phyloP scores from a whole-genome alignment of 2,797 vertebrate species.

The Mormyrus hasselquistii region DNA sequence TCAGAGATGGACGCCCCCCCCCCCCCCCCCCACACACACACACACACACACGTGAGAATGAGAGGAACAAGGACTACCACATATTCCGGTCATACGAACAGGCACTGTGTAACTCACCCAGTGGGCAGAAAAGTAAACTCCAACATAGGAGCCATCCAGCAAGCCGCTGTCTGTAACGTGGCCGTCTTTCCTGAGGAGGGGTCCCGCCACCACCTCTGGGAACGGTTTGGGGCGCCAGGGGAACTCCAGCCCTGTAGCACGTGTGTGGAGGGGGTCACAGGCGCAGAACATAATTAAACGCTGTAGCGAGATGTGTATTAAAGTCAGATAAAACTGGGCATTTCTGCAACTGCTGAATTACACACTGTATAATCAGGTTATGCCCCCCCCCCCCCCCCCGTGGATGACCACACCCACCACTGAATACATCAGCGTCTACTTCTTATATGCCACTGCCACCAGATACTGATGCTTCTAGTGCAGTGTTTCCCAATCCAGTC shows the following conservation, averaged over 20 bases:
- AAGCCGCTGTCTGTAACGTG: constrained; percentile 81
- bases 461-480: not conserved
- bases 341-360: not conserved
- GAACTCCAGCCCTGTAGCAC: constrained; percentile 83
- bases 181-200: constrained; percentile 82
- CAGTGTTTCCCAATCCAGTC: not conserved
- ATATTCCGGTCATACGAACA: not conserved
- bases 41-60: not conserved
- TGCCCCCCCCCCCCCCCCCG: not conserved
- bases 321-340: not conserved
- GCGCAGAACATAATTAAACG: not conserved
- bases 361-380: not conserved
- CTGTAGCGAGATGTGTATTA: not conserved
- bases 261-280: not conserved
- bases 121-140: constrained; percentile 96
- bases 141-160: constrained; percentile 87
- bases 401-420: not conserved
- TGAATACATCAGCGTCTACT: not conserved
- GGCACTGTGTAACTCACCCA: constrained; percentile 75
- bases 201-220: constrained; percentile 87
- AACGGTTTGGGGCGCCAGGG: constrained; percentile 97
- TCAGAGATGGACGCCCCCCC: not conserved
- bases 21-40: not conserved
- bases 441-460: not conserved
- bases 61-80: not conserved